Evolutionary conservation across 2,888 invertebrate species (phyloP).

Genomic region (Oxycera nigricornis): DNA sequence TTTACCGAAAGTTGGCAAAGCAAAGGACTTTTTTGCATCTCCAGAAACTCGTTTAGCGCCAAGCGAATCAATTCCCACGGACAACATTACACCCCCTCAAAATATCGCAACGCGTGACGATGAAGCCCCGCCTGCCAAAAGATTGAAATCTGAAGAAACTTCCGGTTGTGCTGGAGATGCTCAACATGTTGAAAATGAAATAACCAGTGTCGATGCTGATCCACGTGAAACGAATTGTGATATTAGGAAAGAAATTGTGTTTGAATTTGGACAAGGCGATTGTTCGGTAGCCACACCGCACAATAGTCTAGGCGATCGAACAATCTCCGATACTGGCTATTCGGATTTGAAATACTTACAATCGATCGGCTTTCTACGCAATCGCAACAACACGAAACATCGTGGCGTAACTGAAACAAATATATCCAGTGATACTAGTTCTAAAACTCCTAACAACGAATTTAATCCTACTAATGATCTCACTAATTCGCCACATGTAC

Average conservation of each 20-base stretch:
- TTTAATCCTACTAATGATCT: conserved; percentile 46
- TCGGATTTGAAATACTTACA: conserved; percentile 44
- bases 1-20: conserved; percentile 44
- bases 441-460: conserved; percentile 45
- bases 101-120: conserved; percentile 36
- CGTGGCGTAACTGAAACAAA: conserved; percentile 43
- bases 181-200: neutral
- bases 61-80: neutral
- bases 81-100: conserved; percentile 45
- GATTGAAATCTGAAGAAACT: conserved; percentile 17
- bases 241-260: neutral
- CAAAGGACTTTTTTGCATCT: conserved; percentile 40
- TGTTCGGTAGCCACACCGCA: neutral
- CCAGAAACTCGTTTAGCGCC: conserved; percentile 43
- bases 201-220: neutral
- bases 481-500: conserved; percentile 48
- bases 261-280: conserved; percentile 21
- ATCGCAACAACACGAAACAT: conserved; percentile 40
- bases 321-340: conserved; percentile 25
- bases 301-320: neutral
- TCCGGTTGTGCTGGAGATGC: neutral
- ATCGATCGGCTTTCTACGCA: conserved; percentile 42
- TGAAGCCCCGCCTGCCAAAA: conserved; percentile 36
- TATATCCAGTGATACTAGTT: conserved; percentile 28
- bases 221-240: neutral